Base-by-base conservation (phyloP, 2,888 invertebrate genomes). In the Oscheius sp. region DNA sequence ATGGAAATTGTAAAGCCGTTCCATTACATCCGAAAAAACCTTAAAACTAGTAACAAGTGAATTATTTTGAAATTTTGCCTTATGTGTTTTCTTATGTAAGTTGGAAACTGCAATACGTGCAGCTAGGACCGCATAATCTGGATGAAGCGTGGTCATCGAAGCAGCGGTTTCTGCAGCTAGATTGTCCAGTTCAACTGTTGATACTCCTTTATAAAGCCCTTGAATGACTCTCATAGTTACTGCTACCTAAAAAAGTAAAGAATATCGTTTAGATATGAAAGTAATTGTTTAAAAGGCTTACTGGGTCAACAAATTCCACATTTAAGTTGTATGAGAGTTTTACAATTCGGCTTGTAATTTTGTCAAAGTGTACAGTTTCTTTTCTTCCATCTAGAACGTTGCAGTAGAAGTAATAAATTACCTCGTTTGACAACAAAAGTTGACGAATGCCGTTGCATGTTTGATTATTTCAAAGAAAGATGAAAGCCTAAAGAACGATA, bases 131-230 rank as follows among this genome's bases (percentile, higher is more conserved):
- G 90, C 96, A 89, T 97, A 98, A 88, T 98, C 97, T 0, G 96
- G 94, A 88, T 98, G 97, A 84, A 92, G 92, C 2, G 94, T 94
- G 0, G 97, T 96, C 92, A 96, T 93, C 32, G 94, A 94, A 12
- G 97, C 97, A n/a, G 97, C 94, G 44, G 94, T 97, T 88, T 98
- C 97, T 0, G 98, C 98, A 49, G 98, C 97, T 74, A 98, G 89
- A 87, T 95, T 97, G 87, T 98, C 98, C 80, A 98, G 88, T 87
- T 98, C 95, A 20, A 94, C 92, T 0, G 97, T 98, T 6, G 94
- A 94, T 1, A 99, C 96, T 14, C 97, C 97, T 71, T 93, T 91
- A 87, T 96, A 97, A 44, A 98, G 90, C 0, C 97, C 97, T 87
- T 90, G 93, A 78, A 97, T 94, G 0, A 97, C 96, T 88, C 94